Evolutionary conservation across 2,888 invertebrate species (phyloP).

Genomic region (Drosophila rubida): DNA sequence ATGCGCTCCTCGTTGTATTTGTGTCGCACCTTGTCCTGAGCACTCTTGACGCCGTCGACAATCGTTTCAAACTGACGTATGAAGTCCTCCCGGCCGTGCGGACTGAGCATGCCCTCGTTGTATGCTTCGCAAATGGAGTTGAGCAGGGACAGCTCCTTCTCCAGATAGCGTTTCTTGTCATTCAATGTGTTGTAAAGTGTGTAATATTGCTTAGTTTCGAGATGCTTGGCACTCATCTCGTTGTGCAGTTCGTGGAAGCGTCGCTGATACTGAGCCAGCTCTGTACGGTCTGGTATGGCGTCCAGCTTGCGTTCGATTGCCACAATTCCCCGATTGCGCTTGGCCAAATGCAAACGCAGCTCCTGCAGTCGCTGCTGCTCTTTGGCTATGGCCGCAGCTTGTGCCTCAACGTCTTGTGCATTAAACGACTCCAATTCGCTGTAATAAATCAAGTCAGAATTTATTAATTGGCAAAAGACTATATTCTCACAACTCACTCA

Average conservation of each 20-base stretch:
- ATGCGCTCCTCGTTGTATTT: slow-evolving; percentile 89
- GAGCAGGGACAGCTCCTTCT: slow-evolving; percentile 94
- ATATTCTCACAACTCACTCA: slow-evolving; percentile 66
- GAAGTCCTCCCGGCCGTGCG: slow-evolving; percentile 93
- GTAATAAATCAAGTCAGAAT: neutral
- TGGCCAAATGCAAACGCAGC: slow-evolving; percentile 90
- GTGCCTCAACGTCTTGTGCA: slow-evolving; percentile 85
- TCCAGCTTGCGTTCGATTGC: slow-evolving; percentile 94
- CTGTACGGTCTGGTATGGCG: slow-evolving; percentile 96
- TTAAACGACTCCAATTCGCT: slow-evolving; percentile 85
- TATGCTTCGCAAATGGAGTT: slow-evolving; percentile 96
- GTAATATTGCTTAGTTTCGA: slow-evolving; percentile 99
- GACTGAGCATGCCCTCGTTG: slow-evolving; percentile 93
- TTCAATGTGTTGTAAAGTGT: slow-evolving; percentile 97
- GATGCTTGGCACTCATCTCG: slow-evolving; percentile 97
- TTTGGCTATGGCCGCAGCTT: slow-evolving; percentile 87
- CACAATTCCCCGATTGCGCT: slow-evolving; percentile 91
- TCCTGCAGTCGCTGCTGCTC: slow-evolving; percentile 88
- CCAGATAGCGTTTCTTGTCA: slow-evolving; percentile 96
- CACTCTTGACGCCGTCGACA: slow-evolving; percentile 94
- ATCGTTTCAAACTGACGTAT: slow-evolving; percentile 95
- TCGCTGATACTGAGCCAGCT: slow-evolving; percentile 97
- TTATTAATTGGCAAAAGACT: neutral
- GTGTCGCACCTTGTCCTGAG: slow-evolving; percentile 90
- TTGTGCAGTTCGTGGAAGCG: slow-evolving; percentile 98